Percentiles rank a stretch among this genome's conserved stretches.
These are phyloP conservation scores for Reinhardtius hippoglossoides DNA, from an alignment of 2,113 vertebrate species.

Conservation along the genomic window DNA sequence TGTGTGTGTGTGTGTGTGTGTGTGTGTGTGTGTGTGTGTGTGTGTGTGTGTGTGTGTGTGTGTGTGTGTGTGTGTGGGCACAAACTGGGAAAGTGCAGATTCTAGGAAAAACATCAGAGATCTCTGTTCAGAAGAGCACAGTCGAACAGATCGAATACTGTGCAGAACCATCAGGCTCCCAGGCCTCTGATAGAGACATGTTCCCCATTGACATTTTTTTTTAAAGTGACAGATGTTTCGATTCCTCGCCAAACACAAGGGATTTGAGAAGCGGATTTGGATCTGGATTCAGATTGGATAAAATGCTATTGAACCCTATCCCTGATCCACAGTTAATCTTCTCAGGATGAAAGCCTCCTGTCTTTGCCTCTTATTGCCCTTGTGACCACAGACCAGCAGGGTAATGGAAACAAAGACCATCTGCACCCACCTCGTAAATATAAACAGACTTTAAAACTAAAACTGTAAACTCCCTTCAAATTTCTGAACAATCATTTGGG, in stretches of 20 bases:
- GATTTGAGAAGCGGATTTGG: neutral
- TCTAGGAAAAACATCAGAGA: too few relatives aligned
- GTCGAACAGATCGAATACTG: neutral
- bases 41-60: too few relatives aligned
- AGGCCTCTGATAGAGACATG: neutral
- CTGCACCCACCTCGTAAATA: neutral
- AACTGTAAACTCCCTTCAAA: neutral
- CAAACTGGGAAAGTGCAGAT: too few relatives aligned
- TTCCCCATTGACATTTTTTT: too few relatives aligned
- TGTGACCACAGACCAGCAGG: neutral
- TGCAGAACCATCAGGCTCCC: neutral
- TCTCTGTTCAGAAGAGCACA: too few relatives aligned
- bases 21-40: too few relatives aligned
- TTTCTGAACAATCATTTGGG: neutral
- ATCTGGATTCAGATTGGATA: neutral
- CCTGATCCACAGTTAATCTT: neutral
- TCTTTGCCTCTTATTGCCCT: neutral
- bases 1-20: too few relatives aligned
- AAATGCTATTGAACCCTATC: neutral
- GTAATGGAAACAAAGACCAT: neutral
- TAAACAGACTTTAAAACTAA: neutral
- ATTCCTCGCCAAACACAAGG: neutral
- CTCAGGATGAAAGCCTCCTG: neutral
- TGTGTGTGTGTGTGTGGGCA: too few relatives aligned
- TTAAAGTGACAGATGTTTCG: neutral